Conservation (phyloP, 2,797 vertebrate genomes). For the Falco biarmicus region DNA sequence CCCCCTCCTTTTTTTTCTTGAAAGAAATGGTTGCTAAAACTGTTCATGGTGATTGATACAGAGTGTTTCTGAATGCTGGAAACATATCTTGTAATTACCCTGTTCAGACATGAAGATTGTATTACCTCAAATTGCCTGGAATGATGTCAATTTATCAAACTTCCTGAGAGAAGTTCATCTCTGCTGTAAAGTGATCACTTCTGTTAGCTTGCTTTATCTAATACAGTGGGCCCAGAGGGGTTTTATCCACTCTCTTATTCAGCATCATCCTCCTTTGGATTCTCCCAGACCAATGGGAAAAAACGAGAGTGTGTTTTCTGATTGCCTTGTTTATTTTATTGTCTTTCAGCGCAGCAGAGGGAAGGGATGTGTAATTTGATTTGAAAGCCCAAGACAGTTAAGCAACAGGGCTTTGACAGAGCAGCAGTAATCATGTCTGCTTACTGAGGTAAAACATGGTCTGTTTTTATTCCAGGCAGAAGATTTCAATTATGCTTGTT, state of each 20-base stretch:
- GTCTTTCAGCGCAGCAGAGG: not conserved
- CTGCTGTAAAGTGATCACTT: conserved; percentile 31
- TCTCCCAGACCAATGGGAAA: not conserved
- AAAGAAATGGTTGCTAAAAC: conserved; percentile 7
- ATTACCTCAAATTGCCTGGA: conserved; percentile 70
- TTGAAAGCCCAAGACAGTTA: conserved; percentile 48
- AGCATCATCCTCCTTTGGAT: conserved; percentile 39
- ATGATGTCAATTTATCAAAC: conserved; percentile 72
- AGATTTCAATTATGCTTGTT: conserved; percentile 66
- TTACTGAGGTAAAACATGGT: conserved; percentile 45
- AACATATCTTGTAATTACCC: conserved; percentile 62
- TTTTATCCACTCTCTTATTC: conserved; percentile 45
- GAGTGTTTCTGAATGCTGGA: conserved; percentile 50
- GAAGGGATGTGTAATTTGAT: conserved; percentile 49
- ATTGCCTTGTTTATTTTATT: conserved; percentile 50
- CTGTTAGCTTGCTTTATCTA: conserved; percentile 61
- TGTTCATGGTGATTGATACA: conserved; percentile 29
- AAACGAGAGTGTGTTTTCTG: not conserved
- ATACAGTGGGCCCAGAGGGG: conserved; percentile 37
- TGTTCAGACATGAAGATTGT: conserved; percentile 61
- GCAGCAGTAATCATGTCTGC: conserved; percentile 37
- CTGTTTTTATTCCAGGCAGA: conserved; percentile 59
- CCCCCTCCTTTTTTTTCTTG: not conserved
- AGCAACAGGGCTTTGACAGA: conserved; percentile 26
- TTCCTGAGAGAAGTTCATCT: conserved; percentile 55